Conservation (phyloP, 2,797 vertebrate species). For the Enteromius trimaculatus region DNA sequence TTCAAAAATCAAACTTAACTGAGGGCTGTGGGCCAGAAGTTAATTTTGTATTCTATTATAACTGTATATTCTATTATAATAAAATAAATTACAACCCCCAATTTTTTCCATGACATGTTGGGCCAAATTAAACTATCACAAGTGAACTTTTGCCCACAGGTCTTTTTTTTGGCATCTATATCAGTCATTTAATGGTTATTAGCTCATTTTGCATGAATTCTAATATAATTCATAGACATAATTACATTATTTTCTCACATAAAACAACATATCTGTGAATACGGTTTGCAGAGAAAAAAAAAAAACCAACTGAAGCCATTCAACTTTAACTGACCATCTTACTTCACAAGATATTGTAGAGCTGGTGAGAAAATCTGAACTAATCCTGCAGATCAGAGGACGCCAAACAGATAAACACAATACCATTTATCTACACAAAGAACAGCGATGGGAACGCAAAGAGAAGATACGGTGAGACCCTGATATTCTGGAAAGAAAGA, state of each 20-base stretch:
- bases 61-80: too few species aligned
- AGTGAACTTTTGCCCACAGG: too few species aligned
- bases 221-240: background rate
- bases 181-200: too few species aligned
- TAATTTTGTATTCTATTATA: too few species aligned
- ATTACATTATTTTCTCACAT: background rate
- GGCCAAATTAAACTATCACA: too few species aligned
- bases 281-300: too few species aligned
- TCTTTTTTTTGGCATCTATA: too few species aligned
- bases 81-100: too few species aligned
- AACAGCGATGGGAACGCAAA: background rate
- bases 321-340: background rate
- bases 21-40: too few species aligned
- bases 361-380: background rate
- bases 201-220: too few species aligned
- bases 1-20: background rate
- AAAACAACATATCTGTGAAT: slow-evolving; percentile 1
- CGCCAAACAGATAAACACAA: slow-evolving; percentile 23
- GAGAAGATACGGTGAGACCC: background rate
- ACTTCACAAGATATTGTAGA: background rate
- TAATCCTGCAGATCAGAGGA: slow-evolving; percentile 5
- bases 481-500: background rate
- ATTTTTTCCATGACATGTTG: too few species aligned
- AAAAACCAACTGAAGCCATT: background rate
- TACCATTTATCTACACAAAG: slow-evolving; percentile 6